Evolutionary conservation across 2,113 vertebrate genomes (phyloP), one percentile per base, ranked within the genome.

Genomic region (Heliornis fulica): DNA sequence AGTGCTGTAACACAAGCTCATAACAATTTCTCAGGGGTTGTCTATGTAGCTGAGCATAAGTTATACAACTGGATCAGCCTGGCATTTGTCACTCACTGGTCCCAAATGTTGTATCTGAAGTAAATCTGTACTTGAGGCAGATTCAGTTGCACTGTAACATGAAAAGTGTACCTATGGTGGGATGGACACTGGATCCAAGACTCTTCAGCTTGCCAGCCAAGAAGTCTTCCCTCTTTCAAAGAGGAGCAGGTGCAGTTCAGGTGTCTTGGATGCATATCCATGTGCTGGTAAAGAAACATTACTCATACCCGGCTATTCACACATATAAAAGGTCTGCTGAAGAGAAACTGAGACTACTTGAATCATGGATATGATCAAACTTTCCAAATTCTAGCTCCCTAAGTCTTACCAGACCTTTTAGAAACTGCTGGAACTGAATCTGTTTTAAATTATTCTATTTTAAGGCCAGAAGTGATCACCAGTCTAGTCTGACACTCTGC

Each of bases 401-500:
- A 94, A 96, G 60, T 89, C 83, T 94, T 96, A 94, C 71, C 93
- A 96, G 93, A 80, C 78, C 78, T 77, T 95, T 95, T 66, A 91
- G 91, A 96, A 96, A 96, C 84, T 93, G 66, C 91, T 94, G 94
- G 90, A 95, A 96, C 46, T 29, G 76, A 78, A 96, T 86, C 87
- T 96, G 90, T 77, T 95, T 96, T 92, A 91, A 91, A 95, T 94
- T 92, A 93, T 88, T 86, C 88, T 88, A 88, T 95, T 96, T 96
- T 97, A 92, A 96, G 25, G 13, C 50, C 25, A 51, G 50, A 51
- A 51, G 94, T 75, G 71, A 96, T 93, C 94, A 88, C 41, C 43
- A 86, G 82, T 90, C 90, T 94, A 90, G 79, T 86, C 71, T 96
- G 83, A 90, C 50, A 50, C 93, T 95, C 79, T 94, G 79, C 46